These are phyloP conservation scores for Atherinosoma microstoma DNA, from an alignment of 2,797 vertebrate species.

Conservation along the genomic window DNA sequence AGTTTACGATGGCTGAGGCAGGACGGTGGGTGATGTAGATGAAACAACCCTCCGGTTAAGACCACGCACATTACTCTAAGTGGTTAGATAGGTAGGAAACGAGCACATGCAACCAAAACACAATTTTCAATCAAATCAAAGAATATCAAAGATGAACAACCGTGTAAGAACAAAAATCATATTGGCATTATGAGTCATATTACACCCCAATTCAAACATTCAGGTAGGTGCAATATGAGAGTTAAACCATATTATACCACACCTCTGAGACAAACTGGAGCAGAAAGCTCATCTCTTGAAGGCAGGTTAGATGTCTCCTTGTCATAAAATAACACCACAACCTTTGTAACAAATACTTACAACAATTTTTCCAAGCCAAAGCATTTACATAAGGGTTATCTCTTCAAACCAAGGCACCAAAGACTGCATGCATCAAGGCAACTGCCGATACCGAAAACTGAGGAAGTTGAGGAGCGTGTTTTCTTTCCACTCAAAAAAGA, in stretches of 20 bases:
- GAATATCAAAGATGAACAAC: constrained; percentile 47
- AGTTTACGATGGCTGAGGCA: constrained; percentile 1
- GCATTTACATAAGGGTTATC: constrained; percentile 10
- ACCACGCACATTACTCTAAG: constrained; percentile 19
- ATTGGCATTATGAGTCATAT: constrained; percentile 76
- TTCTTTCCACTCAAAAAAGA: neutral
- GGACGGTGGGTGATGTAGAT: constrained; percentile 13
- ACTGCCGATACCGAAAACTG: constrained; percentile 7
- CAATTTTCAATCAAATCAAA: constrained; percentile 24
- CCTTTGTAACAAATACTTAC: constrained; percentile 14
- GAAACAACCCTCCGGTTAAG: constrained; percentile 18
- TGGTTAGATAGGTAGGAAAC: constrained; percentile 52
- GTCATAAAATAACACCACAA: constrained; percentile 10
- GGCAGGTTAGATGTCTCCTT: constrained; percentile 4
- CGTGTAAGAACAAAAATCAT: constrained; percentile 69
- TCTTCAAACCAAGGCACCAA: constrained; percentile 11
- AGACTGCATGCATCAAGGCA: neutral
- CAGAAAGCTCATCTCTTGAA: constrained; percentile 46
- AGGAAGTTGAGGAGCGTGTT: constrained; percentile 35
- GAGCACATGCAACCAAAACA: constrained; percentile 27
- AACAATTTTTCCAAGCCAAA: constrained; percentile 11
- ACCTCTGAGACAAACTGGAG: constrained; percentile 43
- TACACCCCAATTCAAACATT: constrained; percentile 59
- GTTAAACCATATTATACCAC: constrained; percentile 29
- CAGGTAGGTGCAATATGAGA: constrained; percentile 71